A percentile compares a stretch with the other conserved stretches of the same genome.
Conservation (phyloP, 2,113 vertebrate species). For the mouse (Mus musculus) region GRCm39 chr6:142449501-142450000, state of each 20-base stretch:
- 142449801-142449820: background rate
- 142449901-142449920: background rate
- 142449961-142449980: background rate
- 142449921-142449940: slow-evolving; percentile 51
- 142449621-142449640: background rate
- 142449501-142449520: no score
- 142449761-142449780: background rate
- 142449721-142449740: no score
- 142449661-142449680: background rate
- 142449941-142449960: background rate
- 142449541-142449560: background rate
- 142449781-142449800: background rate
- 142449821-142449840: background rate
- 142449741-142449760: background rate
- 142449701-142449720: background rate
- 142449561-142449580: background rate
- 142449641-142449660: background rate
- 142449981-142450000: background rate
- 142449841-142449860: background rate
- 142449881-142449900: background rate
- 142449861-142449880: background rate
- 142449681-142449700: background rate
- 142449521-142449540: background rate
- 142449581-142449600: background rate
- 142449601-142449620: background rate